Evolutionary conservation across 1,140 invertebrate genomes (phyloP), one percentile per base, ranked within the genome.

Genomic region (Trachymyrmex cornetzi): DNA sequence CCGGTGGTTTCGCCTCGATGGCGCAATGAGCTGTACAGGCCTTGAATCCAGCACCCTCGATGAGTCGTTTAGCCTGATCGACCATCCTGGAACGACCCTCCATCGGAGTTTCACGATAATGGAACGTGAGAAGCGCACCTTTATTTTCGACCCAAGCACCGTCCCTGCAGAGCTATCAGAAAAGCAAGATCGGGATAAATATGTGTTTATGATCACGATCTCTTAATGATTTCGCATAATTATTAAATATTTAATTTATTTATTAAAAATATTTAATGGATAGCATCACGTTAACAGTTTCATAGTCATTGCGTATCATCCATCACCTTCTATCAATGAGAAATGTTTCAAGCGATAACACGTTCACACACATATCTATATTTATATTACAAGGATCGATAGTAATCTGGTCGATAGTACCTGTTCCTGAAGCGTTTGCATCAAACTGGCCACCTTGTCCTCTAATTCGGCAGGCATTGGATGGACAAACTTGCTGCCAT

Each of bases 131-230:
- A 1, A 98, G 93, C 0, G 98, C 97, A 14, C 98, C 98, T 95
- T 99, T 99, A 93, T 98, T 98, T 93, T 99, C 98, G 1, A 99
- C 98, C 98, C 98, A 99, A 1, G 98, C 98, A 44, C 98, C 98
- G 89, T 98, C 97, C 88, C 96, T 97, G 92, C 98, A 98, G 11
- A 98, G 96, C 97, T 30, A 63, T 16, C 34, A 77, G 66, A 14
- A 59, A 24, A 77, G 79, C 3, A 7, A 22, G 11, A 59, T 6
- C 53, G n/a, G 11, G 24, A 72, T n/a, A 74, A 57, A 48, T 67
- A 9, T 38, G 5, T 14, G 34, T 77, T 27, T n/a, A 55, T 9
- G 12, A 38, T 38, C 6, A 38, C 2, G 9, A 9, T 44, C 9
- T 44, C 38, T 44, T 44, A 44, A 44, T 44, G 0, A 75, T 34